Percentiles rank a stretch among this genome's conserved stretches.
Evolutionary conservation across 2,113 vertebrate genomes (phyloP).

Genomic region (Pachycephala philippinensis): DNA sequence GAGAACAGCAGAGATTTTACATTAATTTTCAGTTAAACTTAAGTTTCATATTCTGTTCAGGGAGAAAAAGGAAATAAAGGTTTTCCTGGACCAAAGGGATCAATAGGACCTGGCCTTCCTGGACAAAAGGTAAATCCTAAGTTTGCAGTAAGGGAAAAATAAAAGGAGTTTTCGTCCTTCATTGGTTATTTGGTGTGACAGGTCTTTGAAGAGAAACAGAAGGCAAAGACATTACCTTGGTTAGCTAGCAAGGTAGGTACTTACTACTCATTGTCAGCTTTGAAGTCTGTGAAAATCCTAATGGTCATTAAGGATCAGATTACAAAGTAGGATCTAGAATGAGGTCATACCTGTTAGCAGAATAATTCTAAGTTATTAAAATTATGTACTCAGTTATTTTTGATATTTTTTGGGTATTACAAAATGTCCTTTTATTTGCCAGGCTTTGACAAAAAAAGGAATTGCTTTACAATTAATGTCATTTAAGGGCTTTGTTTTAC

Average conservation of each 20-base stretch:
- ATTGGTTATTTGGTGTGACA: neutral
- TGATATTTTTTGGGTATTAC: neutral
- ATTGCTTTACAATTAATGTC: neutral
- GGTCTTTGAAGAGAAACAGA: neutral
- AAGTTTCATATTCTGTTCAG: slow-evolving; percentile 46
- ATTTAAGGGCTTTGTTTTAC: neutral
- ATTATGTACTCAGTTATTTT: neutral
- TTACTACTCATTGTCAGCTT: neutral
- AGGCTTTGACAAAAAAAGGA: neutral
- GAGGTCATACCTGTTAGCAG: neutral
- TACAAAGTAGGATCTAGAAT: neutral
- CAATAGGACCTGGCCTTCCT: slow-evolving; percentile 69
- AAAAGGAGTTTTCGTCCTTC: neutral
- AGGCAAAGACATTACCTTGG: neutral
- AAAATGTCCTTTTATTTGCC: neutral
- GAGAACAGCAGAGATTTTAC: neutral
- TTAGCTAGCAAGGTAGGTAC: neutral
- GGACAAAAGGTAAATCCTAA: slow-evolving; percentile 79
- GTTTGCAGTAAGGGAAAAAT: neutral
- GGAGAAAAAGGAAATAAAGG: slow-evolving; percentile 84
- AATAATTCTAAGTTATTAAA: neutral
- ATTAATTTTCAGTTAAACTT: neutral
- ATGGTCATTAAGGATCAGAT: neutral
- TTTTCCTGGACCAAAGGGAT: slow-evolving; percentile 75
- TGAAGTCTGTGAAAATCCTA: neutral